Conservation (phyloP, 2,797 vertebrate genomes). For the Sebastes matsubarae region DNA sequence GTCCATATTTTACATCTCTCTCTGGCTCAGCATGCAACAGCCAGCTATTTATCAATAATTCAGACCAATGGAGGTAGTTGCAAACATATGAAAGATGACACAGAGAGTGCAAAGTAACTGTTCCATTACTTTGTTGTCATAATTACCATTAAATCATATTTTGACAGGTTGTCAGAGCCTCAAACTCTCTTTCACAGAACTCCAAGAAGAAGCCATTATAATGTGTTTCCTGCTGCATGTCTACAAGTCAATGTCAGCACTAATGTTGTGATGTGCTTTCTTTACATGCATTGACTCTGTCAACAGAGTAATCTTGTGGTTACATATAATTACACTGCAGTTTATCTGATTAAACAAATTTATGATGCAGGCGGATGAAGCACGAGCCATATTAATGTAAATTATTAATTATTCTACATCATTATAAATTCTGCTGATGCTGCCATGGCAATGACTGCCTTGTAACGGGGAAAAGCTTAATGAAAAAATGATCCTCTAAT, state of each 20-base stretch:
- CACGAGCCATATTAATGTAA: slow-evolving; percentile 43
- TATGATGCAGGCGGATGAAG: slow-evolving; percentile 34
- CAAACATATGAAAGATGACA: slow-evolving; percentile 75
- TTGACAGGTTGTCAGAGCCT: background rate
- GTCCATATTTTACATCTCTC: slow-evolving; percentile 52
- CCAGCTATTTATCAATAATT: slow-evolving; percentile 82
- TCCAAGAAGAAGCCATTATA: background rate
- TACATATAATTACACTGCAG: slow-evolving; percentile 22
- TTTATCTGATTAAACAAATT: slow-evolving; percentile 41
- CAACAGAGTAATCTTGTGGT: background rate
- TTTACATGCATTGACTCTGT: background rate
- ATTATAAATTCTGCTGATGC: slow-evolving; percentile 57
- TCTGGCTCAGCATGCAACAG: slow-evolving; percentile 76
- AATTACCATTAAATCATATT: slow-evolving; percentile 15
- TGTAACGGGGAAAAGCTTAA: background rate
- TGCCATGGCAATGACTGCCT: slow-evolving; percentile 24
- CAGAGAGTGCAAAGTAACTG: slow-evolving; percentile 57
- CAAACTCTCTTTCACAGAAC: background rate
- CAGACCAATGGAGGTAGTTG: slow-evolving; percentile 66
- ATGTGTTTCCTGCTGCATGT: background rate
- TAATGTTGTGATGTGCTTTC: background rate
- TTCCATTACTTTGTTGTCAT: slow-evolving; percentile 36
- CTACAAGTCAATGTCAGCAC: background rate
- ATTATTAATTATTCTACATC: slow-evolving; percentile 60
- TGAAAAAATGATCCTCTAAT: slow-evolving; percentile 22